Evolutionary conservation across 2,113 vertebrate genomes (phyloP), one percentile per base, ranked within the genome.

Genomic region (Oreotrochilus melanogaster): DNA sequence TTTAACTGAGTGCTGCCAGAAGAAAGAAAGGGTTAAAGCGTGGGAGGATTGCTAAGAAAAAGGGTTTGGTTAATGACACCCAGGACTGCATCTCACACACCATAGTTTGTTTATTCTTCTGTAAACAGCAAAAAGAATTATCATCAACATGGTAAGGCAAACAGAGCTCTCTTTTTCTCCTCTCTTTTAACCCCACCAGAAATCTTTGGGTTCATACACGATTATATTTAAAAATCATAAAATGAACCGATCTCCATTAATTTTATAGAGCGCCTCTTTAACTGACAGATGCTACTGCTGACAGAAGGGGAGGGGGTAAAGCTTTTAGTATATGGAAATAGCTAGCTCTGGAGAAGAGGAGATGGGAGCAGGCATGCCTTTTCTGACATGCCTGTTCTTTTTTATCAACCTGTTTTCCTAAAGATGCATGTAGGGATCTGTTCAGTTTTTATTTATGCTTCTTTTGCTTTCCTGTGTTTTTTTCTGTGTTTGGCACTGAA

Each of bases 61-160:
- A 91, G 94, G 88, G 48, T 82, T 95, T 95, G 96, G 78, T 96
- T 92, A 89, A 95, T 96, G 96, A 58, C 85, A 82, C 31, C 25
- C 64, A 65, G 62, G 72, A 95, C 96, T 92, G 50, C 95, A 56
- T 87, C 94, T 92, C 75, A 82, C 91, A 82, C 81, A 94, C 23
- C 31, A 37, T 92, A 88, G 54, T 93, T 96, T 94, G 92, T 93
- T 91, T 97, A 89, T 89, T 92, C 94, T 89, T 92, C 92, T 86
- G 37, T 97, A 98, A 97, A 96, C 86, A 91, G 76, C 94, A 92
- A 93, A 97, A 96, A 96, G 95, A 95, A 97, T 92, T 95, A 90
- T 95, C 95, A 76, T 64, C 96, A 95, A 79, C 92, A 98, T 98
- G 98, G 98, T 98, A 98, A 98, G 98, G 84, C 83, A 95, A 78